Evolutionary conservation across 2,797 vertebrate species (phyloP).

Genomic region (Arremon brunneinucha): DNA sequence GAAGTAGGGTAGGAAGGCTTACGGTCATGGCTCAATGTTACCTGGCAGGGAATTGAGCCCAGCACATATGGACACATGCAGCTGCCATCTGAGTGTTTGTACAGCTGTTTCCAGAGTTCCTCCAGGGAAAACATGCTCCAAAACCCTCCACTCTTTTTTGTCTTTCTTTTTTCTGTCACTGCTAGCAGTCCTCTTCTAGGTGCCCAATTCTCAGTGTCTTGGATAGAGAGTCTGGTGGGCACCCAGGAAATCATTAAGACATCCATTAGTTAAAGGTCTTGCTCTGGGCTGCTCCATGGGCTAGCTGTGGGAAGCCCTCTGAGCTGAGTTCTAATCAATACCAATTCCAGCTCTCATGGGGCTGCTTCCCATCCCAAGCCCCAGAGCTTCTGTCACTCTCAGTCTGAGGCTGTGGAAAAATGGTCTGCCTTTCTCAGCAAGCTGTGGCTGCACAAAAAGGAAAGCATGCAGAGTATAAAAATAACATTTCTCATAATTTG

Average conservation of each 20-base stretch:
- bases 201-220: neutral
- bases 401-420: neutral
- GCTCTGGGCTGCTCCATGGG: neutral
- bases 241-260: neutral
- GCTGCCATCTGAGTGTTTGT: neutral
- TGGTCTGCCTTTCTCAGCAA: neutral
- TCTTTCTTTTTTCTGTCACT: neutral
- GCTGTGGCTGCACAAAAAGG: neutral
- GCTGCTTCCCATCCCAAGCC: neutral
- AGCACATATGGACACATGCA: fast-evolving
- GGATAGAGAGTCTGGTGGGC: neutral
- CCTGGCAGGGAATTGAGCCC: neutral
- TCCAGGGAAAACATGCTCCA: neutral
- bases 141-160: neutral
- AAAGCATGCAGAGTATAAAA: neutral
- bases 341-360: neutral
- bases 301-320: neutral
- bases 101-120: neutral
- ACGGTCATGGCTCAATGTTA: fast-evolving
- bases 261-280: neutral
- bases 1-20: neutral
- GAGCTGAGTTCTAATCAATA: neutral
- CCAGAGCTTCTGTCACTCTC: neutral
- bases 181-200: neutral
- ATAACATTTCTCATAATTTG: neutral